phyloP scores from a whole-genome alignment of 2,888 invertebrate species.

The Lobophora halterata region DNA sequence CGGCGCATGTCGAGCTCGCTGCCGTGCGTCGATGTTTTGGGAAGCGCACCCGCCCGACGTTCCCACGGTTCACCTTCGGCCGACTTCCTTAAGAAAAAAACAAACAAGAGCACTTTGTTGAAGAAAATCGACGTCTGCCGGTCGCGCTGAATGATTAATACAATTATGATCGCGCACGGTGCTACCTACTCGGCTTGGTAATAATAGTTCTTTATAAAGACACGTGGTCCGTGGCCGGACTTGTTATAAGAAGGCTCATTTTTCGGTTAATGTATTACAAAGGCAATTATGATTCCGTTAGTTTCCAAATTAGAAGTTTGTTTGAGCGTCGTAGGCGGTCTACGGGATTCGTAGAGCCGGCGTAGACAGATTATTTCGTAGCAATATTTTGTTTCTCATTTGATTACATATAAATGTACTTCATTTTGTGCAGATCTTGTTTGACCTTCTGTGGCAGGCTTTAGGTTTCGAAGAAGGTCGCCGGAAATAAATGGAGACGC shows the following conservation, averaged over 20 bases:
- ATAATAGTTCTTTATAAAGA: slow-evolving; percentile 74
- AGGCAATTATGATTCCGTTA: slow-evolving; percentile 34
- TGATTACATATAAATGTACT: neutral
- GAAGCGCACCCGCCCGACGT: slow-evolving; percentile 81
- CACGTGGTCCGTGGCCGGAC: slow-evolving; percentile 62
- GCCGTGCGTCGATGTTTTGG: slow-evolving; percentile 81
- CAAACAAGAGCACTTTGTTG: slow-evolving; percentile 80
- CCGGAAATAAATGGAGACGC: too few species aligned
- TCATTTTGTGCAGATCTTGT: too few species aligned
- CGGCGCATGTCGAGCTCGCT: slow-evolving; percentile 75
- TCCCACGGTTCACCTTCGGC: slow-evolving; percentile 81
- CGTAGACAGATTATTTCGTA: slow-evolving; percentile 16
- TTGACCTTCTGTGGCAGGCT: too few species aligned
- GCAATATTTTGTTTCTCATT: slow-evolving; percentile 3
- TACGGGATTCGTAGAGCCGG: slow-evolving; percentile 16
- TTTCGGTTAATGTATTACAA: slow-evolving; percentile 41
- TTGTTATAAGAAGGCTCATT: slow-evolving; percentile 33
- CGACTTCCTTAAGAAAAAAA: slow-evolving; percentile 81
- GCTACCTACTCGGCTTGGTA: slow-evolving; percentile 68
- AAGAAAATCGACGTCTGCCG: slow-evolving; percentile 81
- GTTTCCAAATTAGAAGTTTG: slow-evolving; percentile 24
- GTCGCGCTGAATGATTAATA: slow-evolving; percentile 79
- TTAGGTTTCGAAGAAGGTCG: too few species aligned
- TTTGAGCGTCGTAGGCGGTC: slow-evolving; percentile 16
- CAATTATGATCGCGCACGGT: slow-evolving; percentile 77